A percentile compares a stretch with the other conserved stretches of the same genome.
These are phyloP conservation scores for Pedetes capensis DNA, from an alignment of 2,113 vertebrate genomes.

Conservation along the genomic window DNA sequence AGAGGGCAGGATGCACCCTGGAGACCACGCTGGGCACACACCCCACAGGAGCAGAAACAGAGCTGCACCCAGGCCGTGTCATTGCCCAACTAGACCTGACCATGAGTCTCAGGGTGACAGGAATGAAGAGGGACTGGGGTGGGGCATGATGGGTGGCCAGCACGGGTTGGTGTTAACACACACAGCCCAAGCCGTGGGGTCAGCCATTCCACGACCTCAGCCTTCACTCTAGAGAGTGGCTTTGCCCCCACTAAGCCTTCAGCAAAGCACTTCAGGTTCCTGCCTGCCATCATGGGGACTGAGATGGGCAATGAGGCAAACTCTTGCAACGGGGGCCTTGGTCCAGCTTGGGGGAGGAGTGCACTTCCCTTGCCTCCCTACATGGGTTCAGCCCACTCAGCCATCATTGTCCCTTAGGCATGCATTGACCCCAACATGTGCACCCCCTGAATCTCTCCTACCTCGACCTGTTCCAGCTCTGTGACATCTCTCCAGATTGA, in stretches of 20 bases:
- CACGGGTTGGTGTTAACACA: neutral
- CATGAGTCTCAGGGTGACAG: neutral
- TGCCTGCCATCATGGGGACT: neutral
- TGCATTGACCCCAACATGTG: neutral
- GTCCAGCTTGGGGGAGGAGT: neutral
- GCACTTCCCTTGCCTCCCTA: neutral
- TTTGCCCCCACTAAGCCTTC: neutral
- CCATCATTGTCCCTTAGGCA: neutral
- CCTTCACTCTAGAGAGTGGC: neutral
- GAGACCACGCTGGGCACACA: no score
- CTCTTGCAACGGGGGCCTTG: neutral
- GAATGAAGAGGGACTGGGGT: neutral
- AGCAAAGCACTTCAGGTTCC: neutral
- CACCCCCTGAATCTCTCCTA: neutral
- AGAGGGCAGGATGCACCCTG: neutral
- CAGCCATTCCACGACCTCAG: neutral
- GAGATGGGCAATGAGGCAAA: neutral
- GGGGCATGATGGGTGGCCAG: neutral
- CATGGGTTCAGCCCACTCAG: neutral
- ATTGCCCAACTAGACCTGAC: neutral
- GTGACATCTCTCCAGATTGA: conserved; percentile 5
- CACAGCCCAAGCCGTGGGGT: neutral
- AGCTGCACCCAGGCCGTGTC: neutral
- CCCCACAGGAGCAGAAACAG: rapidly evolving
- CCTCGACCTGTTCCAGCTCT: neutral